Evolutionary conservation across 2,888 invertebrate species (phyloP), one percentile per base, ranked within the genome.

Genomic region (Torymus auratus): DNA sequence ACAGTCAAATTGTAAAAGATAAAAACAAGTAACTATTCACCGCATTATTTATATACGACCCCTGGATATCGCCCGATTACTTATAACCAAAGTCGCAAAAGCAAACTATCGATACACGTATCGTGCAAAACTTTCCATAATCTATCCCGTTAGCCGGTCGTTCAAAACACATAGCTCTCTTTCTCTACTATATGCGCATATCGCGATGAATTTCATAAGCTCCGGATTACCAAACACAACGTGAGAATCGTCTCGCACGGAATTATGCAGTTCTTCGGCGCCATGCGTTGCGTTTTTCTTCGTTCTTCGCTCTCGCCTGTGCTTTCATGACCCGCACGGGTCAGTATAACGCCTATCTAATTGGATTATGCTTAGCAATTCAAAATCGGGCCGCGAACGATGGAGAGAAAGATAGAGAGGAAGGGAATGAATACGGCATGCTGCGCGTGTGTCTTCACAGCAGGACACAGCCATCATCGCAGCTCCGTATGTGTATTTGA

Each of bases 321-420:
- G 60, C 52, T 78, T 81, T 69, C 73, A 70, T 78, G 84, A 85
- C 84, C 84, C 64, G 81, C 62, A 68, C 82, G 68, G 85, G 85
- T 85, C 85, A 83, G 65, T 80, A 83, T n/a, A n/a, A n/a, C 83
- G 84, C 83, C 83, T 84, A 84, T 85, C 78, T 86, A 84, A 86
- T 85, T 86, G 83, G 83, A 84, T 84, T 82, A 41, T 41, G 53
- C 60, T 80, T 80, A 80, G 80, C 80, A 76, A 80, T 80, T 74
- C 65, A 79, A 79, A 62, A 41, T 65, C 52, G 14, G 58, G 11
- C 7, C 50, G 60, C 15, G n/a, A 13, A 14, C 56, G 13, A 3
- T 7, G 14, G 41, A 28, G 58, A 65, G 52, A 14, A 52, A 50
- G 17, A 15, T 11, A 67, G 65, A 52, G n/a, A n/a, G 56, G 20